Conservation (phyloP, 2,113 vertebrate species). For the Apteryx owenii region DNA sequence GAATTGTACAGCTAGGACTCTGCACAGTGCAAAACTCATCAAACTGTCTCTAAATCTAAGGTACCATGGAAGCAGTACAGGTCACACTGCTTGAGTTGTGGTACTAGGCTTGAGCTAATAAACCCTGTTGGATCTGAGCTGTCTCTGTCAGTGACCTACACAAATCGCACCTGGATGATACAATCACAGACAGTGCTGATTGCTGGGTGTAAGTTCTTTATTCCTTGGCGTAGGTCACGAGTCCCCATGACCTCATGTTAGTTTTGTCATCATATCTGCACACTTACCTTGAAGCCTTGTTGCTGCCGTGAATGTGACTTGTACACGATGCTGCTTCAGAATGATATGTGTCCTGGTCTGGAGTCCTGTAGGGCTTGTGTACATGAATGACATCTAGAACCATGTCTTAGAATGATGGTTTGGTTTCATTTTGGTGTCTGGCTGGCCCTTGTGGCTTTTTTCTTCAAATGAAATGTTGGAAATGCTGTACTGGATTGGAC, state of each 20-base stretch:
- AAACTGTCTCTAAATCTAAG: neutral
- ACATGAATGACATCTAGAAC: accelerated
- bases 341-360: neutral
- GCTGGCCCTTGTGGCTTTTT: neutral
- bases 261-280: neutral
- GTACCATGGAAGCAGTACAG: neutral
- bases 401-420: neutral
- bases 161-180: neutral
- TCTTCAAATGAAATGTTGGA: neutral
- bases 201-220: neutral
- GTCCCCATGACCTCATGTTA: neutral
- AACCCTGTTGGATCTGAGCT: neutral
- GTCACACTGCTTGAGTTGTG: neutral
- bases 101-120: neutral
- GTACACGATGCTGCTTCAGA: neutral
- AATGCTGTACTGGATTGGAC: neutral
- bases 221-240: neutral
- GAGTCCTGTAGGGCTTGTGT: neutral
- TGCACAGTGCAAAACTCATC: neutral
- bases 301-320: neutral
- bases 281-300: neutral
- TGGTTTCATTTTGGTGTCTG: neutral
- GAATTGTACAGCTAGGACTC: neutral
- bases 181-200: neutral
- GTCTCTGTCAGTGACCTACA: neutral